A percentile compares a stretch with the other conserved stretches of the same genome.
phyloP scores from a whole-genome alignment of 1,140 invertebrate species.

The Hylaeus anthracinus region DNA sequence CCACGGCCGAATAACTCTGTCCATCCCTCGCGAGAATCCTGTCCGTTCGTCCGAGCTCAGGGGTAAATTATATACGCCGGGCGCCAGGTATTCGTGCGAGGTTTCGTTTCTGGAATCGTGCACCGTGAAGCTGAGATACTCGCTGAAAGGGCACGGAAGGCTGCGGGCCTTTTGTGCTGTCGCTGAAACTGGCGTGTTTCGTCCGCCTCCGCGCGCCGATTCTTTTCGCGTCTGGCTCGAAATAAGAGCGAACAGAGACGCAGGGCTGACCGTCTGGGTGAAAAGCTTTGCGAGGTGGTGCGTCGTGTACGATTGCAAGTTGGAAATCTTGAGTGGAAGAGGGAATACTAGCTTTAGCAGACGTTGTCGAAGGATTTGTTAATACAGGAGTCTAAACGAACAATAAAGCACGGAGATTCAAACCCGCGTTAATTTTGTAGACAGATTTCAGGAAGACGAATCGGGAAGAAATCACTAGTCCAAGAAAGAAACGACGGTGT shows the following conservation, averaged over 20 bases:
- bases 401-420: too few species aligned
- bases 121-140: conserved; percentile 17
- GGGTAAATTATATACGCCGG: conserved; percentile 21
- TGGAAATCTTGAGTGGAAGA: not conserved
- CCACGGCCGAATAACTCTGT: conserved; percentile 28
- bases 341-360: too few species aligned
- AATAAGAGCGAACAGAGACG: not conserved
- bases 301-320: too few species aligned
- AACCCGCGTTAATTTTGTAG: too few species aligned
- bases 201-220: not conserved
- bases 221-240: not conserved
- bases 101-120: conserved; percentile 16
- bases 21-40: conserved; percentile 5
- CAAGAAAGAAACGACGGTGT: too few species aligned
- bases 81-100: conserved; percentile 4
- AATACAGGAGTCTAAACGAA: too few species aligned
- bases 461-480: too few species aligned
- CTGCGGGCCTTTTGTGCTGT: conserved; percentile 19
- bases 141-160: conserved; percentile 7
- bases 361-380: too few species aligned
- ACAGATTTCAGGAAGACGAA: too few species aligned
- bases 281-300: too few species aligned
- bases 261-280: too few species aligned
- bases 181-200: not conserved
- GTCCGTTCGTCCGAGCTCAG: not conserved